Evolutionary conservation across 2,888 invertebrate genomes (phyloP).

Genomic region (Orthosia incerta): DNA sequence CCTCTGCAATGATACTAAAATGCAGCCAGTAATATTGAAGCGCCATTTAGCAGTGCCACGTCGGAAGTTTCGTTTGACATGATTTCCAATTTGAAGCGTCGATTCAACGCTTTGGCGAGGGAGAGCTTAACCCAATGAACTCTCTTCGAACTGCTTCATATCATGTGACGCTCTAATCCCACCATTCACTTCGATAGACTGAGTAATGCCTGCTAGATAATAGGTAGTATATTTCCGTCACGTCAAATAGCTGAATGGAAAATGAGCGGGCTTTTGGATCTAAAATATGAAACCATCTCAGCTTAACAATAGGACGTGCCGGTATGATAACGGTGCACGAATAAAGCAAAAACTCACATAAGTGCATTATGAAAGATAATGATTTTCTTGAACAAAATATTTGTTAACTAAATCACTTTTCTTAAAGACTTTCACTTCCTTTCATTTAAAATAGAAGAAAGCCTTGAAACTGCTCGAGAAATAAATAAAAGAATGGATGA

Average conservation of each 20-base stretch:
- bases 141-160: background rate
- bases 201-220: background rate
- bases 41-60: background rate
- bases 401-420: background rate
- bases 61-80: slow-evolving; percentile 16
- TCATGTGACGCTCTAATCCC: background rate
- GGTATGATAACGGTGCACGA: background rate
- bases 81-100: slow-evolving; percentile 33
- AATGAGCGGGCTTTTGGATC: background rate
- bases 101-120: background rate
- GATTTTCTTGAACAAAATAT: background rate
- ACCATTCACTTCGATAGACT: background rate
- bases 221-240: background rate
- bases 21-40: slow-evolving; percentile 12
- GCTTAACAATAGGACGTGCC: background rate
- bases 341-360: background rate
- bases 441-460: background rate
- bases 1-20: slow-evolving; percentile 1
- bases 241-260: background rate
- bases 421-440: background rate
- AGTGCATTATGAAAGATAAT: background rate
- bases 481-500: slow-evolving; percentile 19
- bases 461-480: slow-evolving; percentile 12
- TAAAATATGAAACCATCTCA: background rate
- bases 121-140: background rate